Evolutionary conservation across 2,888 invertebrate species (phyloP), one percentile per base, ranked within the genome.

Genomic region (Ischnura elegans): DNA sequence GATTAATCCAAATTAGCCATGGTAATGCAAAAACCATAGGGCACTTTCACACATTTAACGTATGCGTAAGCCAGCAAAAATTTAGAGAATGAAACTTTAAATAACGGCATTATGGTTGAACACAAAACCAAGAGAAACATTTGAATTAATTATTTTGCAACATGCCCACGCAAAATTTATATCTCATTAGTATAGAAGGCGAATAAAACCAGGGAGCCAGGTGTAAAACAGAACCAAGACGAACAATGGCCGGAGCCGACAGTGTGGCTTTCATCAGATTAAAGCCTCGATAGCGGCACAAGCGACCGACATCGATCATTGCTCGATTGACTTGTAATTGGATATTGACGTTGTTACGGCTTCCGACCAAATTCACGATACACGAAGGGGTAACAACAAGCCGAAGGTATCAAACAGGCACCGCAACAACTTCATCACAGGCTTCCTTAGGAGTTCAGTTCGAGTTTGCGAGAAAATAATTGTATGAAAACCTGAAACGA

Each of bases 231-330:
- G 25, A 61, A 25, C n/a, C 6, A n/a, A 16, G 25, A 61, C 61
- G 61, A 61, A 61, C 13, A 3, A 10, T 76, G 29, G 16, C 36
- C 76, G 76, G 36, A 36, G 25, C 16, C 36, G 76, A 76, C 29
- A 76, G 29, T 76, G 76, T 76, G 29, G 76, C 76, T 76, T 76
- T 76, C 29, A 76, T 76, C 76, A 76, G 76, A 76, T 76, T 76
- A 76, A 16, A 16, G 76, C 36, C 76, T 76, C 13, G 76, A 36
- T 36, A 76, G 29, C 29, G 76, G 36, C 76, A 36, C 76, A 76
- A 76, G 76, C 10, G 76, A 36, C n/a, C 76, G 29, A 25, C 76
- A 76, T 76, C 76, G 76, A 76, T 76, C 76, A 76, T 36, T 76
- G 76, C 16, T 76, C 36, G 76, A 76, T 76, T 76, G 76, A 76